These are phyloP conservation scores for Crotalus helleri DNA, from an alignment of 2,113 vertebrate species.

Conservation along the genomic window DNA sequence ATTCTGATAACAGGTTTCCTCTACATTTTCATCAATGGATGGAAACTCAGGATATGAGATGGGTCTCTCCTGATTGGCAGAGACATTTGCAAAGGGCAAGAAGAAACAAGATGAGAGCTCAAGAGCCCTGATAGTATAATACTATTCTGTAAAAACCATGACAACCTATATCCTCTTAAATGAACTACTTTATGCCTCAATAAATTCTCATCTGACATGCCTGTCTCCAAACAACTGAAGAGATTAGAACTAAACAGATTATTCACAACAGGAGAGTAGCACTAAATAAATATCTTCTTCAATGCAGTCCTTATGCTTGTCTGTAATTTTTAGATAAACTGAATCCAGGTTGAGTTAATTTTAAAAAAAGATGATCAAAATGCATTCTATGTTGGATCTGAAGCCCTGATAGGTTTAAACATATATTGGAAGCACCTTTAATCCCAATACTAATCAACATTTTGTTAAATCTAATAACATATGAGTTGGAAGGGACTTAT, in stretches of 20 bases:
- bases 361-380: neutral
- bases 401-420: neutral
- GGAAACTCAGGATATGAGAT: neutral
- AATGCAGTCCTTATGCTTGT: neutral
- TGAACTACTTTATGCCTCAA: neutral
- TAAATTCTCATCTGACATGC: neutral
- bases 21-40: neutral
- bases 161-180: neutral
- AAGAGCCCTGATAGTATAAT: neutral
- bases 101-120: neutral
- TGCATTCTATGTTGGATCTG: neutral
- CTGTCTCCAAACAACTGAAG: neutral
- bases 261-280: neutral
- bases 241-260: neutral
- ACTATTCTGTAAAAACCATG: neutral
- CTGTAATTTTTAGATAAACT: neutral
- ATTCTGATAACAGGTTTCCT: neutral
- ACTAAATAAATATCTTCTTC: neutral
- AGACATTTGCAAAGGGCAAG: neutral
- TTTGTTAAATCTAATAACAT: neutral
- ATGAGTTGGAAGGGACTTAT: neutral
- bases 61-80: neutral
- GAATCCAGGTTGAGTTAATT: neutral
- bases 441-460: neutral
- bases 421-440: neutral